phyloP scores from a whole-genome alignment of 2,113 vertebrate species.

The human region GRCh38 chrX:23835501-23836000 shows the following conservation, averaged over 20 bases:
- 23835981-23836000: slow-evolving; percentile 16
- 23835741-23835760: slow-evolving; percentile 26
- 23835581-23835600: not conserved
- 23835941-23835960: slow-evolving; percentile 23
- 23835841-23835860: not conserved
- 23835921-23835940: slow-evolving; percentile 19
- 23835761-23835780: slow-evolving; percentile 45
- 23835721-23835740: slow-evolving; percentile 1
- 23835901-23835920: slow-evolving; percentile 26
- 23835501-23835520: slow-evolving; percentile 42
- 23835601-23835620: slow-evolving; percentile 21
- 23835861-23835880: not conserved
- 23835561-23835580: slow-evolving; percentile 36
- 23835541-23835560: not conserved
- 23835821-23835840: slow-evolving; percentile 17
- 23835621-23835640: not conserved
- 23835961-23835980: slow-evolving; percentile 18
- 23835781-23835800: slow-evolving; percentile 1
- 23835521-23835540: slow-evolving; percentile 31
- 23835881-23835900: not conserved
- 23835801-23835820: slow-evolving; percentile 34
- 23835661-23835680: slow-evolving; percentile 43
- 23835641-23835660: not conserved
- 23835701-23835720: not conserved
- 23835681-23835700: not conserved